Percentiles rank a stretch among this genome's conserved stretches.
Conservation (phyloP, 2,113 vertebrate genomes). For the Cyprinus carpio region DNA sequence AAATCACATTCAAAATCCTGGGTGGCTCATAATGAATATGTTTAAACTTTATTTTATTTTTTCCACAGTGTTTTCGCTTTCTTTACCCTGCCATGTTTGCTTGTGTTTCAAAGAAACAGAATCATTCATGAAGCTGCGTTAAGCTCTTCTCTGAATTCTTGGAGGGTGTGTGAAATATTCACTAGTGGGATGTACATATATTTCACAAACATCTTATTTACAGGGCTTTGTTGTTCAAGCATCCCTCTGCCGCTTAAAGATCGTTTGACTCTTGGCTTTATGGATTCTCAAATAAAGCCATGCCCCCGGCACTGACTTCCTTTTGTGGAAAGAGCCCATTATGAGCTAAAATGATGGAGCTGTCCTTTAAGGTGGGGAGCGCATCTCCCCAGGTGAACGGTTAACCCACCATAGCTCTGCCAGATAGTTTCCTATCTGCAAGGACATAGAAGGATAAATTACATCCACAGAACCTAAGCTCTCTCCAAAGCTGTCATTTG, state of each 20-base stretch:
- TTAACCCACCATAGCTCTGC: conserved; percentile 60
- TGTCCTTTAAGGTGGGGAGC: conserved; percentile 15
- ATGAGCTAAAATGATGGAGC: conserved; percentile 34
- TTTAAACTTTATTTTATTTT: conserved; percentile 2
- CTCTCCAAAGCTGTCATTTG: conserved; percentile 76
- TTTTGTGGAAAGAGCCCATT: conserved; percentile 37
- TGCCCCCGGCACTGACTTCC: conserved; percentile 37
- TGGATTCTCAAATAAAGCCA: conserved; percentile 40
- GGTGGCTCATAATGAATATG: conserved; percentile 33
- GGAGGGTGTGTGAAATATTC: neutral
- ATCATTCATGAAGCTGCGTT: conserved; percentile 35
- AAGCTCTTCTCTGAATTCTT: conserved; percentile 9
- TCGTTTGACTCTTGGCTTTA: conserved; percentile 45
- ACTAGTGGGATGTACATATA: conserved; percentile 13
- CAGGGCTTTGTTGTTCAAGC: conserved; percentile 19
- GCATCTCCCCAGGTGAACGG: conserved; percentile 36
- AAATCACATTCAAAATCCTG: conserved; percentile 29
- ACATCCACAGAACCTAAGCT: conserved; percentile 66
- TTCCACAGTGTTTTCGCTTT: conserved; percentile 11
- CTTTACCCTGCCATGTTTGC: conserved; percentile 25
- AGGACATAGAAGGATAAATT: conserved; percentile 74
- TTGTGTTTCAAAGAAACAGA: conserved; percentile 20
- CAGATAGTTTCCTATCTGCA: conserved; percentile 68
- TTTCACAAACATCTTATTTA: conserved; percentile 47
- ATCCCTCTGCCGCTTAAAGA: conserved; percentile 25